Conservation (phyloP, 2,888 invertebrate species). For the Caenorhabditis imperialis region DNA sequence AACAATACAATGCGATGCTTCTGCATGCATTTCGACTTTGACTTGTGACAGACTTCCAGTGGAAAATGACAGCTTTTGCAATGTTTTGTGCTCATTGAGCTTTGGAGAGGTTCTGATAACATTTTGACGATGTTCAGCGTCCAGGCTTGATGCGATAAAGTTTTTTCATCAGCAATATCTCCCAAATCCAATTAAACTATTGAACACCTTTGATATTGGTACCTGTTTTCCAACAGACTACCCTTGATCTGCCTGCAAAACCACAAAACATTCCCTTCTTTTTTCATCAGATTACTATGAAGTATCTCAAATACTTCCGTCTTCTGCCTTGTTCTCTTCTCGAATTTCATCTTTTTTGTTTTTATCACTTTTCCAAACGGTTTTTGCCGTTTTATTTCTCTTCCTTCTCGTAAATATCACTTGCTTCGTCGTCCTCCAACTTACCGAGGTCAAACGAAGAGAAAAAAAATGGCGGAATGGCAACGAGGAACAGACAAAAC, state of each 20-base stretch:
- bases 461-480: slow-evolving; percentile 27
- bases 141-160: no score
- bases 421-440: slow-evolving; percentile 17
- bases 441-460: slow-evolving; percentile 42
- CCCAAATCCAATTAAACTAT: no score
- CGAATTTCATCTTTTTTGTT: slow-evolving; percentile 30
- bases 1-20: slow-evolving; percentile 21
- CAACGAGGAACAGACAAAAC: slow-evolving; percentile 22
- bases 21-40: slow-evolving; percentile 9
- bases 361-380: slow-evolving; percentile 49
- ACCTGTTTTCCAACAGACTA: neutral
- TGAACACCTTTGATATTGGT: no score
- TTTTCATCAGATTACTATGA: slow-evolving; percentile 48
- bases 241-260: no score
- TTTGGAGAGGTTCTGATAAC: no score
- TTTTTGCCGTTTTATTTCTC: slow-evolving; percentile 29
- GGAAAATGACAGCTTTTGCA: no score
- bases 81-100: no score
- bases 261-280: slow-evolving; percentile 26
- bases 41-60: neutral
- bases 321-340: slow-evolving; percentile 40
- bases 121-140: no score
- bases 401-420: slow-evolving; percentile 34
- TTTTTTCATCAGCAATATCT: no score
- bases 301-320: slow-evolving; percentile 49